Conservation (phyloP, 2,113 vertebrate species). For the cattle (Bos taurus) region DNA sequence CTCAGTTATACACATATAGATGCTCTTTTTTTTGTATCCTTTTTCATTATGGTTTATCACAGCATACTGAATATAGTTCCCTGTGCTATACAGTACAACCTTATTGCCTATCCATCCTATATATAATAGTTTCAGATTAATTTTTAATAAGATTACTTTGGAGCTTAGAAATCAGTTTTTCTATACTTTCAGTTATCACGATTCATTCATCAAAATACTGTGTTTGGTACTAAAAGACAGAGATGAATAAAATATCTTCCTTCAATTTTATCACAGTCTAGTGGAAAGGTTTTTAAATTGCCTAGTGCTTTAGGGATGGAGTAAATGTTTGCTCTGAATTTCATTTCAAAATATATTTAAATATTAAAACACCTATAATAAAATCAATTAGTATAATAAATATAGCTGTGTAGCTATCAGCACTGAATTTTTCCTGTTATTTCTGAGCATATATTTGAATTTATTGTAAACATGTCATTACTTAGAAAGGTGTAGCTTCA, state of each 20-base stretch:
- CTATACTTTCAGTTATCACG: background rate
- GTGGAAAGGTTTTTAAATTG: constrained; percentile 1
- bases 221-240: background rate
- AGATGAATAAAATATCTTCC: constrained; percentile 14
- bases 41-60: background rate
- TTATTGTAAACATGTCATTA: background rate
- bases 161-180: constrained; percentile 41
- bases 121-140: background rate
- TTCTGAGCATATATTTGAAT: constrained; percentile 2
- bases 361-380: constrained; percentile 16
- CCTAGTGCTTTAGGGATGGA: background rate
- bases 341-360: constrained; percentile 5
- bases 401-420: background rate
- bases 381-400: background rate
- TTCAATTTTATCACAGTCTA: constrained; percentile 28
- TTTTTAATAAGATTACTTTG: constrained; percentile 23
- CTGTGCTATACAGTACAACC: background rate
- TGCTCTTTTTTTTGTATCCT: background rate
- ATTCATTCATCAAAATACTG: constrained; percentile 20
- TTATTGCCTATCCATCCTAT: background rate
- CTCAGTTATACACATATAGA: background rate
- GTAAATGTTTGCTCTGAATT: constrained; percentile 28
- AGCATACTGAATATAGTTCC: background rate
- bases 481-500: constrained; percentile 7
- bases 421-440: background rate